Base-by-base conservation (phyloP, 2,888 invertebrate species). In the Xanthia icteritia region DNA sequence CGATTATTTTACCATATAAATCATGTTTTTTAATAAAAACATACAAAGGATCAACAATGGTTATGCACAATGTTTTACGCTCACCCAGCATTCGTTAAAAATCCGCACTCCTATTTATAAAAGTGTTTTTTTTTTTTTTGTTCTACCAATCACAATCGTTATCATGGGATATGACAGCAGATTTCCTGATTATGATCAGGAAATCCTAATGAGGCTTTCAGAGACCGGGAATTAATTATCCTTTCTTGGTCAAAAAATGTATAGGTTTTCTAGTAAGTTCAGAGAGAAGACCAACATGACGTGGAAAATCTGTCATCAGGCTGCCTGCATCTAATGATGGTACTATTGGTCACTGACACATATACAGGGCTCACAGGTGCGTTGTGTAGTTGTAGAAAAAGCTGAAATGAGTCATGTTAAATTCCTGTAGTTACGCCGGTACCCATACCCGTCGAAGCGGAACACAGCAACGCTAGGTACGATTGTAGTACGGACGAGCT, bases 1-100 rank as follows among this genome's bases (percentile, higher is more conserved):
- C 54, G 51, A 74, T 81, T 85, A 85, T 66, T 74, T 81, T 51
- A 48, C 51, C 64, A 65, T 56, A 65, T 68, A 56, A 73, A 85
- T 73, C 48, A 76, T 56, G 23, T 61, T 67, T 36, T 71, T 72
- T 67, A 73, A 81, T 67, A 56, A 64, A 73, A 61, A 58, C 45
- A 15, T 51, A 51, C 63, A 61, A 65, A 65, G 71, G 27, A n/a
- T 61, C 23, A 58, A 51, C 36, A 63, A 36, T 13, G 36, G 36
- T 63, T 70, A 17, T 36, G 20, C 54, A 13, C 23, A 70, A 15
- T 5, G 9, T 13, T 71, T 61, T 48, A 17, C 39, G 9, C 11
- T 9, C 23, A 5, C 17, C 20, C 23, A 15, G 45, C 11, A 42
- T 67, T 48, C 15, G 2, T 65, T 20, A 36, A 39, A 63, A 77